Percentiles rank a stretch among this genome's conserved stretches.
Conservation (phyloP, 2,113 vertebrate genomes). For the Leiothrix lutea region DNA sequence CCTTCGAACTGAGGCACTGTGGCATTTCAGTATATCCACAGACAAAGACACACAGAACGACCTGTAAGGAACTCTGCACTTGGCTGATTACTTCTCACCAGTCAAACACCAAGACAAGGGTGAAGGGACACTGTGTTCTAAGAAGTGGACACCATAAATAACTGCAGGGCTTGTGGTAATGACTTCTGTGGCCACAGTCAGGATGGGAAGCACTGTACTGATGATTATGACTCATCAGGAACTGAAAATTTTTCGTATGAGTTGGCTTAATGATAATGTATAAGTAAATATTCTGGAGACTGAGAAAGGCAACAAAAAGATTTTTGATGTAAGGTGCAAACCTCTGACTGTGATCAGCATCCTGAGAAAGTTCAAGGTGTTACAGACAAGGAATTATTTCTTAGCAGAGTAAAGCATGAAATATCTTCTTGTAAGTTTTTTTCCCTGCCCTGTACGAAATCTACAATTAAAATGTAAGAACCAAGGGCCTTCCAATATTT, state of each 20-base stretch:
- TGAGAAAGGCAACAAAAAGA: neutral
- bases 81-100: neutral
- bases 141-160: neutral
- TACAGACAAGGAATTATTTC: neutral
- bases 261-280: neutral
- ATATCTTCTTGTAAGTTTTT: neutral
- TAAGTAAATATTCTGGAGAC: neutral
- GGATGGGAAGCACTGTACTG: neutral
- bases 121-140: neutral
- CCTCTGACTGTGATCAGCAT: neutral
- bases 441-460: neutral
- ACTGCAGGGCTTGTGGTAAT: neutral
- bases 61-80: neutral
- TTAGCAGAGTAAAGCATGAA: neutral
- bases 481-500: neutral
- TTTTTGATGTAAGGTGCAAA: neutral
- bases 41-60: neutral
- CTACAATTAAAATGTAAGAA: neutral
- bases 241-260: neutral
- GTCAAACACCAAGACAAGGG: neutral
- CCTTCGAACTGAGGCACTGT: neutral
- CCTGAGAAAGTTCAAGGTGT: neutral
- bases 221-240: constrained; percentile 39
- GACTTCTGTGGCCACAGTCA: neutral
- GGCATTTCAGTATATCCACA: neutral